These are phyloP conservation scores for Porites divaricata DNA, from an alignment of 92 coral and sea anemone species.

Conservation along the genomic window DNA sequence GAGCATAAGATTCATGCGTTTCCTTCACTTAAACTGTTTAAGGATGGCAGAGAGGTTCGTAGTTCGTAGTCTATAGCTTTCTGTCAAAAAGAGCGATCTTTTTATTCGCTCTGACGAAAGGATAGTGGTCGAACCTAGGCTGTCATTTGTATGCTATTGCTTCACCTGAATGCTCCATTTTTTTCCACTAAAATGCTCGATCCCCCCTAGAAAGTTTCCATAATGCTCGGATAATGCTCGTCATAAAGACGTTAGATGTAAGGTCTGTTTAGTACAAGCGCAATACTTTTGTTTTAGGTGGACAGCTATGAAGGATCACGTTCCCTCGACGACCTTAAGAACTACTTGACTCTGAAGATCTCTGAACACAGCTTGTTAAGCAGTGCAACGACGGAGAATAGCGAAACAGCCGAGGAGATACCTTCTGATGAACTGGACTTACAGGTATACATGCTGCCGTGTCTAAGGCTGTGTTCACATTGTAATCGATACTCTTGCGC, in stretches of 20 bases:
- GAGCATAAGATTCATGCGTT: conserved; percentile 78
- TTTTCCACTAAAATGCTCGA: too few relatives aligned
- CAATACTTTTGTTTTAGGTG: conserved; percentile 35
- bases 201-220: too few relatives aligned
- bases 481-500: too few relatives aligned
- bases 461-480: not conserved
- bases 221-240: too few relatives aligned
- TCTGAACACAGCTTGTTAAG: conserved; percentile 61
- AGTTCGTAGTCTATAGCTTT: not conserved
- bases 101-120: too few relatives aligned
- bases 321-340: conserved; percentile 66
- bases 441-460: not conserved
- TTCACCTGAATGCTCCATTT: too few relatives aligned
- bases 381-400: conserved; percentile 59
- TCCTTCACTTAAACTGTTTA: conserved; percentile 82
- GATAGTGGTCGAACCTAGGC: too few relatives aligned
- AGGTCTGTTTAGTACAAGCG: not conserved
- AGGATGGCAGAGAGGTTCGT: conserved; percentile 91
- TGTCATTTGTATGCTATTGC: too few relatives aligned
- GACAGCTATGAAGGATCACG: conserved; percentile 70
- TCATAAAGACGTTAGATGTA: too few relatives aligned
- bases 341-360: conserved; percentile 70
- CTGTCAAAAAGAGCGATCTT: too few relatives aligned
- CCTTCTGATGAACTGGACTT: conserved; percentile 51
- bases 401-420: conserved; percentile 69